Conservation (phyloP, 1,140 invertebrate genomes). For the Venustaconcha ellipsiformis region DNA sequence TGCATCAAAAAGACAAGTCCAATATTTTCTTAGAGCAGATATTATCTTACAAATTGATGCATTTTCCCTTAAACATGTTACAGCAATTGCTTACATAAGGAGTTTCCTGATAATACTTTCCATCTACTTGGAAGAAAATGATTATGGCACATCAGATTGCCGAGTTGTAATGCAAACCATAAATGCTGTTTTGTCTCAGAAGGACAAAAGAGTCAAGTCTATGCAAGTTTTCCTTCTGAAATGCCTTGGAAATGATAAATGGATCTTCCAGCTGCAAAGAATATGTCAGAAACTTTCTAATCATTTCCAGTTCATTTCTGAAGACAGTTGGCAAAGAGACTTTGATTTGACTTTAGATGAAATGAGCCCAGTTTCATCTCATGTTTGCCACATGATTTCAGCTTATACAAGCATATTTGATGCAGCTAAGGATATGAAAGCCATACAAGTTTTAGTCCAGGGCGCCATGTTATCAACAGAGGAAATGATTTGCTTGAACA, state of each 20-base stretch:
- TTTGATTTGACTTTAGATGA: slow-evolving; percentile 1
- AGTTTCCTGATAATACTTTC: not conserved
- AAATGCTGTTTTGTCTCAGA: slow-evolving; percentile 1
- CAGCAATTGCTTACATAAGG: slow-evolving; percentile 17
- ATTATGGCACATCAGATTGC: not conserved
- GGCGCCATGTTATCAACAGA: slow-evolving; percentile 2
- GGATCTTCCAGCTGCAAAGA: not conserved
- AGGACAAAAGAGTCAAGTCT: not conserved
- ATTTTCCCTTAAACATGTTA: not conserved
- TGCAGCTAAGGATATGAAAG: not conserved
- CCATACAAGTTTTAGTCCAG: not conserved
- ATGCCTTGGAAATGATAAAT: not conserved
- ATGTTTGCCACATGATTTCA: not conserved
- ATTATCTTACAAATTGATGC: slow-evolving; percentile 1
- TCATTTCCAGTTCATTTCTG: not conserved
- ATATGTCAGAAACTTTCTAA: slow-evolving; percentile 1
- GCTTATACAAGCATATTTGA: not conserved
- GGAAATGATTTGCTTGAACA: slow-evolving; percentile 2
- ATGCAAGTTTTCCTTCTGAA: slow-evolving; percentile 11
- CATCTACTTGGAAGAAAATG: not conserved
- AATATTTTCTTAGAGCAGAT: no score
- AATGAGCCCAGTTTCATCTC: not conserved
- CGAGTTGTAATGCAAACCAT: not conserved
- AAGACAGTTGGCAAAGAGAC: slow-evolving; percentile 1
- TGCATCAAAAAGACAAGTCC: no score